Conservation (phyloP, 2,888 invertebrate genomes). For the Synanthedon vespiformis region DNA sequence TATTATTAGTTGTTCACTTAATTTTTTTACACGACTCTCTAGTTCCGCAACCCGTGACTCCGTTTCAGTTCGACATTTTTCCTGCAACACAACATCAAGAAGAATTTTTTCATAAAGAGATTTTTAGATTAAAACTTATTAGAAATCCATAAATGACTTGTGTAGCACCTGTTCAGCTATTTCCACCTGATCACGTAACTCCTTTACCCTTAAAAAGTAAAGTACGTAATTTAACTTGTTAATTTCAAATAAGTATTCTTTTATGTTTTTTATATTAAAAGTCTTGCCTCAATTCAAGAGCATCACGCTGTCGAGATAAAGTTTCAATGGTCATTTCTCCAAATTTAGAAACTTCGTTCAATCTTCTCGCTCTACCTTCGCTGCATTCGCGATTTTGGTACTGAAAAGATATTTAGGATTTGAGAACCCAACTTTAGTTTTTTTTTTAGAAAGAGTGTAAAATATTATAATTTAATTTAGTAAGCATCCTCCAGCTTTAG, state of each 20-base stretch:
- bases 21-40: conserved; percentile 31
- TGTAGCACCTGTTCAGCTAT: conserved; percentile 42
- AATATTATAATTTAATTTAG: neutral
- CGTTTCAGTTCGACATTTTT: conserved; percentile 25
- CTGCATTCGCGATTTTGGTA: conserved; percentile 49
- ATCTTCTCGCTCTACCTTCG: conserved; percentile 48
- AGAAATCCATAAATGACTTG: neutral
- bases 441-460: neutral
- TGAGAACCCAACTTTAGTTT: neutral
- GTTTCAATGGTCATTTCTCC: conserved; percentile 54
- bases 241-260: neutral
- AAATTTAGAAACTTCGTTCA: conserved; percentile 50
- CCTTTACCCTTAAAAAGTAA: conserved; percentile 32
- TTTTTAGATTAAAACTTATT: neutral
- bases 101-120: neutral
- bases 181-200: conserved; percentile 40
- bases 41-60: conserved; percentile 25
- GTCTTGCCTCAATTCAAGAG: conserved; percentile 46
- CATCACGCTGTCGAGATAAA: conserved; percentile 50
- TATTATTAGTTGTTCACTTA: conserved; percentile 29
- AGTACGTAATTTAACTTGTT: neutral
- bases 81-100: conserved; percentile 18
- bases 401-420: conserved; percentile 18
- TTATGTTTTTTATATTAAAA: neutral
- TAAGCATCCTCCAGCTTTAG: conserved; percentile 8